A percentile compares a stretch with the other conserved stretches of the same genome.
Evolutionary conservation across 2,797 vertebrate genomes (phyloP).

Genomic region (Sebastes trivittatus): DNA sequence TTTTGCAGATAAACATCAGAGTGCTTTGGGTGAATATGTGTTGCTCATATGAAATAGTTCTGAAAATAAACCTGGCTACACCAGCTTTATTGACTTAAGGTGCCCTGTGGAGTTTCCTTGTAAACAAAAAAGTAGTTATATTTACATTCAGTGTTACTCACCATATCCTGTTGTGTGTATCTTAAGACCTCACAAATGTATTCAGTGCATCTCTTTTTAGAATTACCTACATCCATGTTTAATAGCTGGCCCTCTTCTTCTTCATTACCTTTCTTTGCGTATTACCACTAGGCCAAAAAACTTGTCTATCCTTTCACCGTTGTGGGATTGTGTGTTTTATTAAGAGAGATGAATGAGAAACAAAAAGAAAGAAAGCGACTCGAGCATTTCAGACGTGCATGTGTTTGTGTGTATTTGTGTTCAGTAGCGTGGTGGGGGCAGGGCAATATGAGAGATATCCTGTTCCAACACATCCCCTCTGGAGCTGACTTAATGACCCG

Average conservation of each 20-base stretch:
- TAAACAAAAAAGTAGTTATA: neutral
- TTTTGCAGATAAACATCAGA: neutral
- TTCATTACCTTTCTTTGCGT: neutral
- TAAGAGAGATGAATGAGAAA: neutral
- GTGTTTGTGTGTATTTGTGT: slow-evolving; percentile 58
- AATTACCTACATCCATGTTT: neutral
- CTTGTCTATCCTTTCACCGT: neutral
- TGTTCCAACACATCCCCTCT: slow-evolving; percentile 76
- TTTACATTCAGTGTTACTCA: neutral
- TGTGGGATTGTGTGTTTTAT: neutral
- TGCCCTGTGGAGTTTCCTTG: neutral
- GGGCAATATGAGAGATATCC: slow-evolving; percentile 75
- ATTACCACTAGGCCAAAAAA: neutral
- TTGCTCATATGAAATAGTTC: neutral
- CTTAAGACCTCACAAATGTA: neutral
- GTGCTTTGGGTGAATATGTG: neutral
- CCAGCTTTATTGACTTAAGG: neutral
- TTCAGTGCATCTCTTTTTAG: neutral
- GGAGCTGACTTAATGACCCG: slow-evolving; percentile 79
- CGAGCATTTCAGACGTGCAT: slow-evolving; percentile 3
- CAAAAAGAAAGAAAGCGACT: neutral
- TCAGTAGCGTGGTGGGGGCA: slow-evolving; percentile 58
- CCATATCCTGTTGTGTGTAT: neutral
- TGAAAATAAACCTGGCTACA: neutral
- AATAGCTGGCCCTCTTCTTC: neutral